These are phyloP conservation scores for Diploscapter pachys DNA, from an alignment of 1,140 invertebrate genomes.

Conservation along the genomic window DNA sequence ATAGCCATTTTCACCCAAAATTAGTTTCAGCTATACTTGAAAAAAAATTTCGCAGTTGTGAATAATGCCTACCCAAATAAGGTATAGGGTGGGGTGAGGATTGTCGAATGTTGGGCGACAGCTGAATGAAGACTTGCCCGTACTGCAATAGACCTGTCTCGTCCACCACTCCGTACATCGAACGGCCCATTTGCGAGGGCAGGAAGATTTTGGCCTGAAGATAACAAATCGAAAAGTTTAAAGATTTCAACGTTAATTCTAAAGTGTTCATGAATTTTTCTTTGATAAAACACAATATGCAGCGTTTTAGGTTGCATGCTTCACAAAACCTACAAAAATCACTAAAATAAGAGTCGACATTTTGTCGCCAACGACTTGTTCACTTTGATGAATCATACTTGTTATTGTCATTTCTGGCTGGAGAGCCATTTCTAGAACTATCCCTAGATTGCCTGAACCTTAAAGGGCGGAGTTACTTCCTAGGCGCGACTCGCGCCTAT, in stretches of 20 bases:
- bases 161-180: conserved; percentile 60
- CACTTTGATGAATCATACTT: too few species aligned
- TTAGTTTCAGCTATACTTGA: background rate
- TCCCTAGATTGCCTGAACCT: too few species aligned
- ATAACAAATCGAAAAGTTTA: background rate
- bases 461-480: too few species aligned
- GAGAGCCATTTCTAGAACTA: too few species aligned
- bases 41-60: background rate
- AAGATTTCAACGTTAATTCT: conserved; percentile 39
- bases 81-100: conserved; percentile 19
- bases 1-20: background rate
- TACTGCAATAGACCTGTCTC: conserved; percentile 59
- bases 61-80: conserved; percentile 20
- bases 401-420: too few species aligned
- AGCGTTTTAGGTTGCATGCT: conserved; percentile 17
- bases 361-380: too few species aligned
- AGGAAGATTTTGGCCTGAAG: conserved; percentile 55
- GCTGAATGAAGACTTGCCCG: conserved; percentile 60
- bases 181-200: conserved; percentile 53
- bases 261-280: conserved; percentile 17
- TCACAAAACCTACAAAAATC: background rate
- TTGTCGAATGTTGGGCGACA: conserved; percentile 42
- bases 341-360: conserved; percentile 16
- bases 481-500: too few species aligned
- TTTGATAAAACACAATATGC: conserved; percentile 14